Percentiles rank a stretch among this genome's conserved stretches.
phyloP scores from a whole-genome alignment of 2,888 invertebrate species.

The Drepanosiphum platanoidis region DNA sequence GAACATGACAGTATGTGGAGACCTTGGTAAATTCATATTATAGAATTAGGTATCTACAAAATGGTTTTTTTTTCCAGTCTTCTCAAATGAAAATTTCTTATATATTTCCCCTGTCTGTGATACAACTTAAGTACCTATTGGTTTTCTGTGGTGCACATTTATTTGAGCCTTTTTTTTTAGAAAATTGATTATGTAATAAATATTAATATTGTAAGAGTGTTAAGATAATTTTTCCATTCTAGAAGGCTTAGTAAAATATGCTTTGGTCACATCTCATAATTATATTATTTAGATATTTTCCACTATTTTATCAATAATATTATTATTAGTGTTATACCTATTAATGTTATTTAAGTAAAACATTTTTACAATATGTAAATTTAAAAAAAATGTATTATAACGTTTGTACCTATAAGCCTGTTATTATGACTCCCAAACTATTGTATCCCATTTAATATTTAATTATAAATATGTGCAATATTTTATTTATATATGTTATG shows the following conservation, averaged over 20 bases:
- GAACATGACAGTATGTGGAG: conserved; percentile 65
- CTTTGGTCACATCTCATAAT: conserved; percentile 33
- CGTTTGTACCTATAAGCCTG: conserved; percentile 38
- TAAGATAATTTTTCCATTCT: conserved; percentile 38
- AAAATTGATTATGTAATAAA: conserved; percentile 12
- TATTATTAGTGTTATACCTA: conserved; percentile 37
- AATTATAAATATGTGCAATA: conserved; percentile 55
- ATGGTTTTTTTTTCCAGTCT: conserved; percentile 22
- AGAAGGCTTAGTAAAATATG: conserved; percentile 42
- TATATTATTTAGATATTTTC: conserved; percentile 26
- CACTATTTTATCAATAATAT: conserved; percentile 17
- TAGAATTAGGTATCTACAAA: conserved; percentile 23
- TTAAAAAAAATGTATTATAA: conserved; percentile 49
- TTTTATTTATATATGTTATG: conserved; percentile 51
- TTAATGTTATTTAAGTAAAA: conserved; percentile 23
- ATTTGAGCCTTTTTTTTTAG: conserved; percentile 25
- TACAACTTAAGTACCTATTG: conserved; percentile 54
- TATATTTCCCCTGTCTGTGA: conserved; percentile 55
- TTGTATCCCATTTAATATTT: conserved; percentile 34
- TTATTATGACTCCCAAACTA: conserved; percentile 32
- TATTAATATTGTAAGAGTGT: conserved; percentile 27
- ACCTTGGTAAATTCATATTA: conserved; percentile 65
- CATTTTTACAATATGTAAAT: conserved; percentile 30
- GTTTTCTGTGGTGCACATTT: conserved; percentile 50
- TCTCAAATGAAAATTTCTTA: conserved; percentile 32